These are phyloP conservation scores for Andrena bucephala DNA, from an alignment of 2,888 invertebrate species.

Conservation along the genomic window DNA sequence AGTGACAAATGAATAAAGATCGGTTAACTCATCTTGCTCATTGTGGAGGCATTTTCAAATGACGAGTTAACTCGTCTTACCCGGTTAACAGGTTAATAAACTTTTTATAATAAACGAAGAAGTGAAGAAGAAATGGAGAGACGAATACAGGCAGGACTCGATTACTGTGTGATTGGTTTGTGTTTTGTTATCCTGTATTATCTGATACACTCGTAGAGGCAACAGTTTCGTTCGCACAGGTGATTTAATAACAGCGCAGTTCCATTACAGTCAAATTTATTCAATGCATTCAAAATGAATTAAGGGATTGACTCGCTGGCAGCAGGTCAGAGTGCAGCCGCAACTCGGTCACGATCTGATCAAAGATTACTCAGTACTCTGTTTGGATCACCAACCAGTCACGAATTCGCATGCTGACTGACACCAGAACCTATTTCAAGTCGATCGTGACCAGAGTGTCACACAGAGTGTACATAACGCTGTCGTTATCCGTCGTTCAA, in stretches of 20 bases:
- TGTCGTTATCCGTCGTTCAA: not conserved
- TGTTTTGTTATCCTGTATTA: not conserved
- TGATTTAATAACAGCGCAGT: not conserved
- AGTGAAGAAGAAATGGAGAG: no score
- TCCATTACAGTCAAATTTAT: not conserved
- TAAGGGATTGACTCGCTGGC: not conserved
- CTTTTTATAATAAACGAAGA: no score
- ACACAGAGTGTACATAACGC: not conserved
- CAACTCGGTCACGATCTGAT: slow-evolving; percentile 21
- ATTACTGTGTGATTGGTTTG: not conserved
- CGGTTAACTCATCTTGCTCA: no score
- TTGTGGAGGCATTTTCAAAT: no score
- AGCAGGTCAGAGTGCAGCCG: not conserved
- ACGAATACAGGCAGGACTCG: no score
- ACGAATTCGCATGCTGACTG: not conserved
- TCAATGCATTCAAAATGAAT: slow-evolving; percentile 12
- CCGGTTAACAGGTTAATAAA: no score
- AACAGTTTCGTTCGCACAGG: not conserved
- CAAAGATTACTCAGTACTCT: slow-evolving; percentile 13
- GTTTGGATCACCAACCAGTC: not conserved
- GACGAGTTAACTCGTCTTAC: no score
- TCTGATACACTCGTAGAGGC: not conserved
- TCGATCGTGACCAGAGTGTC: not conserved
- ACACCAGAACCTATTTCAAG: not conserved
- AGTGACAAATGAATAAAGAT: no score